Evolutionary conservation across 92 coral and sea anemone species (phyloP).

Genomic region (Actinostola sp.): DNA sequence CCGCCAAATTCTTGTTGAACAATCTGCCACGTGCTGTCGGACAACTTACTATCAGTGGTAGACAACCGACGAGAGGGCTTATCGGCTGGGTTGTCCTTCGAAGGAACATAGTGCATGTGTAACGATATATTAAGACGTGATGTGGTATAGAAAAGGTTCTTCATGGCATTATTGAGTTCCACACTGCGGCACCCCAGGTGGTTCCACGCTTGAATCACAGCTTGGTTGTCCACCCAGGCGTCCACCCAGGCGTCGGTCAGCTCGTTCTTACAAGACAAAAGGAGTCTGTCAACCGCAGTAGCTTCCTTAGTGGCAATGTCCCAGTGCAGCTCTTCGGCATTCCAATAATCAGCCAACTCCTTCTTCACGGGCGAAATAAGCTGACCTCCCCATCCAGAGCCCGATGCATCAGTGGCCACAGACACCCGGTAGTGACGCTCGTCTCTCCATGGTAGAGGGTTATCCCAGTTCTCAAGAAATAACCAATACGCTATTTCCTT

Average conservation of each 20-base stretch:
- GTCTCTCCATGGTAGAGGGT: slow-evolving; percentile 48
- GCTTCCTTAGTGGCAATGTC: slow-evolving; percentile 60
- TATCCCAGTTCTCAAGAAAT: slow-evolving; percentile 33
- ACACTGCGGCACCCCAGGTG: slow-evolving; percentile 53
- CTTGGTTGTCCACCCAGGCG: slow-evolving; percentile 53
- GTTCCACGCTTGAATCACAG: slow-evolving; percentile 49
- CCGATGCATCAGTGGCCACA: slow-evolving; percentile 69
- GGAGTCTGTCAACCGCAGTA: slow-evolving; percentile 23
- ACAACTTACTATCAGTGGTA: slow-evolving; percentile 19
- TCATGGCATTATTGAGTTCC: slow-evolving; percentile 27
- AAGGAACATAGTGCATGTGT: slow-evolving; percentile 31
- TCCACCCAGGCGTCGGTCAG: slow-evolving; percentile 47
- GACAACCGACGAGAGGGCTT: slow-evolving; percentile 52
- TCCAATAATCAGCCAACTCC: slow-evolving; percentile 57
- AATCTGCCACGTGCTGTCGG: slow-evolving; percentile 20
- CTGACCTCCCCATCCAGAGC: slow-evolving; percentile 58
- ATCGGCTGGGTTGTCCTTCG: slow-evolving; percentile 43
- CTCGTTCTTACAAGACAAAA: slow-evolving; percentile 12
- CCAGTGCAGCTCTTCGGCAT: slow-evolving; percentile 4
- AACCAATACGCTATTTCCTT: slow-evolving; percentile 52
- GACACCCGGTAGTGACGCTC: slow-evolving; percentile 41
- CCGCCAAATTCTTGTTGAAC: slow-evolving; percentile 43
- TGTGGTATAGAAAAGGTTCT: slow-evolving; percentile 42
- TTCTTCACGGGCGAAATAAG: slow-evolving; percentile 10
- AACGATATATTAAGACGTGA: slow-evolving; percentile 20